phyloP scores from a whole-genome alignment of 2,113 vertebrate species.

The Nothobranchius furzeri region DNA sequence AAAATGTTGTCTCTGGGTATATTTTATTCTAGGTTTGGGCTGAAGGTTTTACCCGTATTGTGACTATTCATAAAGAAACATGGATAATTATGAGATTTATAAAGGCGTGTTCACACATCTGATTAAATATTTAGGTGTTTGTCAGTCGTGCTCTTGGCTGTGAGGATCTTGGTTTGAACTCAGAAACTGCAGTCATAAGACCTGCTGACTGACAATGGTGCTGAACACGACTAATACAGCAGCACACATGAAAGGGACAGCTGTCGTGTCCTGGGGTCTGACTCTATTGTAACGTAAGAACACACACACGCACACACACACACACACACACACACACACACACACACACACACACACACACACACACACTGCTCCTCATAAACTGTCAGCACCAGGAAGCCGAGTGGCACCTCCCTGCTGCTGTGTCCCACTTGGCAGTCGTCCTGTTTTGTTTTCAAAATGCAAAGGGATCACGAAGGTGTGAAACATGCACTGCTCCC shows the following conservation, averaged over 20 bases:
- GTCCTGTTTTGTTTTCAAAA: constrained; percentile 12
- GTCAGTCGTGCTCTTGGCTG: background rate
- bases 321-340: background rate
- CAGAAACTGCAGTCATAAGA: constrained; percentile 39
- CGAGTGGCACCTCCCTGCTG: constrained; percentile 46
- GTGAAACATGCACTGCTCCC: background rate
- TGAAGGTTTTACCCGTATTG: too few relatives aligned
- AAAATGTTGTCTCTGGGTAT: background rate
- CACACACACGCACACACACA: background rate
- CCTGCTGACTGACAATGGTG: constrained; percentile 51
- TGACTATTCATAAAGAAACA: too few relatives aligned
- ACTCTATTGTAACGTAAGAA: constrained; percentile 42
- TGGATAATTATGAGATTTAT: too few relatives aligned
- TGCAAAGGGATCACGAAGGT: constrained; percentile 8
- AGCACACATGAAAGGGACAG: constrained; percentile 50
- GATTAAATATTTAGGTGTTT: constrained; percentile 1
- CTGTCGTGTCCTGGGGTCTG: constrained; percentile 38
- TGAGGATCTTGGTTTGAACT: constrained; percentile 17
- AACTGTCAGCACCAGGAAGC: constrained; percentile 46
- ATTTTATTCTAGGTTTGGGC: too few relatives aligned
- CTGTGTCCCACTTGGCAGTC: constrained; percentile 15
- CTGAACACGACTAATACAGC: constrained; percentile 25
- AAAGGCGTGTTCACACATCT: background rate
- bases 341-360: background rate
- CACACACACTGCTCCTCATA: constrained; percentile 7